phyloP scores from a whole-genome alignment of 2,888 invertebrate species.

The Dioctria rufipes region DNA sequence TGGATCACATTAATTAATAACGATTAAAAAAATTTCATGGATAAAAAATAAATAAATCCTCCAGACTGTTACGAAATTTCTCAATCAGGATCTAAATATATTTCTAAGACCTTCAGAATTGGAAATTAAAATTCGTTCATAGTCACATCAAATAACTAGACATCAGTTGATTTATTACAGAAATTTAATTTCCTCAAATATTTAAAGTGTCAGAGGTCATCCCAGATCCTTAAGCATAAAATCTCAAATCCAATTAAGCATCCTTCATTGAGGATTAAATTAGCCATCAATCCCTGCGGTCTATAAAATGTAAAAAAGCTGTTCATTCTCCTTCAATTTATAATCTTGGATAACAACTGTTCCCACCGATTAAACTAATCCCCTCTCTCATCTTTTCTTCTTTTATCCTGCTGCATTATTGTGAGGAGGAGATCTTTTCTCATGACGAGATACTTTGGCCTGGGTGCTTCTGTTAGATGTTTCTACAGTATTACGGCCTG shows the following conservation, averaged over 20 bases:
- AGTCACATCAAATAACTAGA: background rate
- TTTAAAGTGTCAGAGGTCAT: constrained; percentile 1
- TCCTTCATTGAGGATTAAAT: constrained; percentile 50
- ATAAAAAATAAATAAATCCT: too few relatives aligned
- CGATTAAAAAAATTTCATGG: too few relatives aligned
- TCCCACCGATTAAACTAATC: constrained; percentile 52
- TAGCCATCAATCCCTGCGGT: constrained; percentile 50
- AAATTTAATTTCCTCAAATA: constrained; percentile 20
- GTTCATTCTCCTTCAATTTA: constrained; percentile 48
- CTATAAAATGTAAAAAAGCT: constrained; percentile 52
- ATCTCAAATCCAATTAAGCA: constrained; percentile 26
- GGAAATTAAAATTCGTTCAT: too few relatives aligned
- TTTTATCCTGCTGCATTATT: background rate
- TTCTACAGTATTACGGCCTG: constrained; percentile 36
- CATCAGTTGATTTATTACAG: constrained; percentile 18
- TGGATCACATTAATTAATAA: too few relatives aligned
- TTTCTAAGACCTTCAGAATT: too few relatives aligned
- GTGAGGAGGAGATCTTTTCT: constrained; percentile 6
- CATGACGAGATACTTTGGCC: background rate
- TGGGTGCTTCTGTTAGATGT: constrained; percentile 14
- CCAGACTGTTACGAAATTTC: too few relatives aligned
- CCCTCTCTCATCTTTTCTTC: constrained; percentile 16
- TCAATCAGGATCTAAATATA: too few relatives aligned
- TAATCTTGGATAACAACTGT: constrained; percentile 53
- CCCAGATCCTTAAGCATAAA: constrained; percentile 20